Evolutionary conservation across 1,140 invertebrate species (phyloP).

Genomic region (Anthonomus grandis): DNA sequence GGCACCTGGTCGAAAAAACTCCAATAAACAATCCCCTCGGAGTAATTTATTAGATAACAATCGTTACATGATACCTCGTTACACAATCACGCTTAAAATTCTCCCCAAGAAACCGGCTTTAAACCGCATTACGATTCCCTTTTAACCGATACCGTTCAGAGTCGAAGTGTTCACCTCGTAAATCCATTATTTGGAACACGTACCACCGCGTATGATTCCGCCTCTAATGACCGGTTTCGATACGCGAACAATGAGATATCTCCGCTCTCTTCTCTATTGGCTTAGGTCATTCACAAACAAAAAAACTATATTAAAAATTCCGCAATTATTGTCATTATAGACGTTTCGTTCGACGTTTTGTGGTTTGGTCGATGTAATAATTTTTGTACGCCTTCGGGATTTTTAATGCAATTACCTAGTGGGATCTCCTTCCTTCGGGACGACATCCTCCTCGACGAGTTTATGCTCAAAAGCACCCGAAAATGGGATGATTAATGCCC

Average conservation of each 20-base stretch:
- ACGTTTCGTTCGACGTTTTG: too few species aligned
- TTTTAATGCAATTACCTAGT: too few species aligned
- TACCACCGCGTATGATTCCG: slow-evolving; percentile 25
- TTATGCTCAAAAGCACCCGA: slow-evolving; percentile 90
- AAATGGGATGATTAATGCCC: slow-evolving; percentile 90
- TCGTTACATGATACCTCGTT: too few species aligned
- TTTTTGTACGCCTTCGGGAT: neutral
- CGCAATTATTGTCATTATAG: slow-evolving; percentile 29
- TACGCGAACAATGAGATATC: slow-evolving; percentile 13
- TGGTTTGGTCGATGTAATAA: neutral
- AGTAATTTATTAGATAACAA: too few species aligned
- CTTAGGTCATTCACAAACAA: slow-evolving; percentile 9
- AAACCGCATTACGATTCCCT: too few species aligned
- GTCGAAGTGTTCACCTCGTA: slow-evolving; percentile 17
- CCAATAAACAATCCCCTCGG: too few species aligned
- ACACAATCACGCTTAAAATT: too few species aligned
- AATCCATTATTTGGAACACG: slow-evolving; percentile 31
- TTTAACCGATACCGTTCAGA: too few species aligned
- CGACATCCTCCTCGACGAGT: slow-evolving; percentile 78
- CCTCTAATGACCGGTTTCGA: slow-evolving; percentile 38
- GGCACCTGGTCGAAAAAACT: too few species aligned
- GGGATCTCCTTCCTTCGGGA: slow-evolving; percentile 67
- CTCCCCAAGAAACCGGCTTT: too few species aligned
- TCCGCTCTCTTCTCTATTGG: slow-evolving; percentile 6
- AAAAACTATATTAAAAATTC: slow-evolving; percentile 15